Percentiles rank a stretch among this genome's conserved stretches.
phyloP scores from a whole-genome alignment of 2,888 invertebrate species.

The Yponomeuta malinellus region DNA sequence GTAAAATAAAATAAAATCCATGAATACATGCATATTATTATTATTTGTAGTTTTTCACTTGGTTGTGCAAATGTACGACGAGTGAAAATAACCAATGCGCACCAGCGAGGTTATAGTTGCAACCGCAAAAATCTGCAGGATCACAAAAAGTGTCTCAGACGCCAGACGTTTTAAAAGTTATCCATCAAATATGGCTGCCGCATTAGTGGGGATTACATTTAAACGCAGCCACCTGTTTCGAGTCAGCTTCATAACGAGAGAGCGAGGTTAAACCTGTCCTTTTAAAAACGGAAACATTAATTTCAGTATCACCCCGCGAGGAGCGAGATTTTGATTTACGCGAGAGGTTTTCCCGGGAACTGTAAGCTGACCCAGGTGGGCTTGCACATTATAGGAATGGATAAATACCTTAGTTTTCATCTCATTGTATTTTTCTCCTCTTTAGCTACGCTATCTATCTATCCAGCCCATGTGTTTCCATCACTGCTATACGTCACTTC shows the following conservation, averaged over 20 bases:
- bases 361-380: neutral
- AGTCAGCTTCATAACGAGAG: conserved; percentile 29
- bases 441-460: too few species aligned
- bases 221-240: conserved; percentile 67
- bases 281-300: conserved; percentile 55
- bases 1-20: too few species aligned
- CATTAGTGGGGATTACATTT: conserved; percentile 58
- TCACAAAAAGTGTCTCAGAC: neutral
- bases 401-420: too few species aligned
- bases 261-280: conserved; percentile 40
- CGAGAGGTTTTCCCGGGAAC: neutral
- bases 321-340: conserved; percentile 11
- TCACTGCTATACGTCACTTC: too few species aligned
- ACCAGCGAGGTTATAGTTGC: too few species aligned
- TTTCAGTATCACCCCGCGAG: conserved; percentile 27
- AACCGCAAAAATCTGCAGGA: neutral
- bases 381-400: neutral
- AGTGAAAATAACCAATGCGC: too few species aligned
- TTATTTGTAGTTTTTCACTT: too few species aligned
- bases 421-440: too few species aligned
- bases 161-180: conserved; percentile 33
- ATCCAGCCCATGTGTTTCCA: too few species aligned
- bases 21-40: too few species aligned
- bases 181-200: conserved; percentile 57
- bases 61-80: too few species aligned